A percentile compares a stretch with the other conserved stretches of the same genome.
Evolutionary conservation across 2,888 invertebrate genomes (phyloP).

Genomic region (Parascotia fuliginaria): DNA sequence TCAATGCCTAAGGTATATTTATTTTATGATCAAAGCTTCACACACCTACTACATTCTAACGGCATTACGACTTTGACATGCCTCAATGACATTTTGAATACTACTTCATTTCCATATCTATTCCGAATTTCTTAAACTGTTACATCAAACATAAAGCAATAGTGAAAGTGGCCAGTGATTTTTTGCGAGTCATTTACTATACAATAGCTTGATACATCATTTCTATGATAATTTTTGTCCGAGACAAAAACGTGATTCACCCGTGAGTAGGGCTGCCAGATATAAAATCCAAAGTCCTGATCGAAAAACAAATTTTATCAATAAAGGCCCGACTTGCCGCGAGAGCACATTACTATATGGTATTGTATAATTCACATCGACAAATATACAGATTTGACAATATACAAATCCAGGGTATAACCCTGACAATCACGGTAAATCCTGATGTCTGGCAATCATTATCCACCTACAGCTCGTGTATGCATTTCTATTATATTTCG

Average conservation of each 20-base stretch:
- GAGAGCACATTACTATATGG: no score
- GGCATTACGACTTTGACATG: slow-evolving; percentile 36
- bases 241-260: slow-evolving; percentile 59
- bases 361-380: no score
- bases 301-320: no score
- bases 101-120: slow-evolving; percentile 42
- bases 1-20: slow-evolving; percentile 12
- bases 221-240: slow-evolving; percentile 45
- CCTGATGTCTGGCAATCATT: no score
- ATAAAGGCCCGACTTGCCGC: no score
- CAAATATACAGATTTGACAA: no score
- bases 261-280: no score
- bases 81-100: slow-evolving; percentile 40
- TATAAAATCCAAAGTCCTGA: no score
- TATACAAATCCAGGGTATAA: no score
- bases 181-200: slow-evolving; percentile 40
- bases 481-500: no score
- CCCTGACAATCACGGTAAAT: no score
- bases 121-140: slow-evolving; percentile 40
- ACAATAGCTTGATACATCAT: slow-evolving; percentile 38
- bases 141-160: slow-evolving; percentile 35
- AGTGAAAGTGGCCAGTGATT: slow-evolving; percentile 43
- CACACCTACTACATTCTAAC: slow-evolving; percentile 41
- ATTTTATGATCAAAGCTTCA: slow-evolving; percentile 29
- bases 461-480: no score